Percentiles rank a stretch among this genome's conserved stretches.
phyloP scores from a whole-genome alignment of 2,113 vertebrate genomes.

The Chionis minor region DNA sequence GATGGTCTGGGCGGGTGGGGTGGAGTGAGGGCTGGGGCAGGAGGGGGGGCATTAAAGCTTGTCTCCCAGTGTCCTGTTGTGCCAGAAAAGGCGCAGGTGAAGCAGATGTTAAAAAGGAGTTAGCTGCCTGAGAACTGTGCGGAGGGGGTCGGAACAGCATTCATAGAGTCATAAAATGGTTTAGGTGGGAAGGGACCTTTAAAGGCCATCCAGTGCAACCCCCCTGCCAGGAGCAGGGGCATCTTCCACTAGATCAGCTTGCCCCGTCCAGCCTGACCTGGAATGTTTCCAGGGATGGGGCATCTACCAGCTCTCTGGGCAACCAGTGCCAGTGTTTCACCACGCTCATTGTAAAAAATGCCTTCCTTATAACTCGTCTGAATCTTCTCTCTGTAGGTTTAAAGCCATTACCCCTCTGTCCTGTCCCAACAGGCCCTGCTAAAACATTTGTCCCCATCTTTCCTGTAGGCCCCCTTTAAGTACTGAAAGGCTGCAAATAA shows the following conservation, averaged over 20 bases:
- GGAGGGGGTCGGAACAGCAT: not conserved
- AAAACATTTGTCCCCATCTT: not conserved
- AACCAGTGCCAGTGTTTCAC: not conserved
- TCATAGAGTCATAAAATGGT: too few species aligned
- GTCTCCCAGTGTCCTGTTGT: rapidly evolving
- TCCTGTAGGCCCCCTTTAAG: not conserved
- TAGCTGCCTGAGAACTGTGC: not conserved
- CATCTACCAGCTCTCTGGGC: not conserved
- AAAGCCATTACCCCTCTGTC: not conserved
- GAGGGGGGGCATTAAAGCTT: too few species aligned
- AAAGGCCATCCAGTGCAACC: too few species aligned
- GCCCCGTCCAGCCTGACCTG: not conserved
- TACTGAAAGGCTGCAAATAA: not conserved
- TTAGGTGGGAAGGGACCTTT: too few species aligned
- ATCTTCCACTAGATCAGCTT: not conserved
- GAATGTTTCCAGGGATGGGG: not conserved
- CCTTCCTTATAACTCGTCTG: not conserved
- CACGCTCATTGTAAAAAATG: not conserved
- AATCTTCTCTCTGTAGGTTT: not conserved
- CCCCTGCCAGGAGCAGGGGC: too few species aligned
- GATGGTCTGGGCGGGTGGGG: not conserved
- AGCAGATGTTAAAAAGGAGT: not conserved
- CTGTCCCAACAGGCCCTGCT: not conserved
- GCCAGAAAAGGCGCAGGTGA: not conserved
- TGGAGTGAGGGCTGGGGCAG: too few species aligned